A percentile compares a stretch with the other conserved stretches of the same genome.
Conservation (phyloP, 2,797 vertebrate genomes). For the Semaprochilodus insignis region DNA sequence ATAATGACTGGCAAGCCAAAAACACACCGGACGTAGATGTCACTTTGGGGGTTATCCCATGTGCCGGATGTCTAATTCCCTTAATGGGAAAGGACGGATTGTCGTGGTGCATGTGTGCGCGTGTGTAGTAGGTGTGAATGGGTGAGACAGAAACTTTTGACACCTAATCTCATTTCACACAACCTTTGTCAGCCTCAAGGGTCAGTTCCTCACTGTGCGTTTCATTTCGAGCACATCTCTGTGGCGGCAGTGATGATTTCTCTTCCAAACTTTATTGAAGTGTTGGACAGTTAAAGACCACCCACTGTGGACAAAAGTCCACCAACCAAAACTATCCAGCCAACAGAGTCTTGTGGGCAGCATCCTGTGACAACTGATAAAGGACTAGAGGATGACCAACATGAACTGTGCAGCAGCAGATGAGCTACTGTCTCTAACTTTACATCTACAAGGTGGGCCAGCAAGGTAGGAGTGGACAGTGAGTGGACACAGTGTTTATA, state of each 20-base stretch:
- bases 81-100: conserved; percentile 34
- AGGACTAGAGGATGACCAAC: too few species aligned
- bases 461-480: too few species aligned
- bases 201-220: neutral
- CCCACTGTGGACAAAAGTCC: too few species aligned
- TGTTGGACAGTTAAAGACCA: too few species aligned
- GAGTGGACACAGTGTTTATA: too few species aligned
- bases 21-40: conserved; percentile 8
- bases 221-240: neutral
- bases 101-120: neutral
- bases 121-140: conserved; percentile 21
- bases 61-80: conserved; percentile 27
- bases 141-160: conserved; percentile 17
- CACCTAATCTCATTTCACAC: conserved; percentile 2
- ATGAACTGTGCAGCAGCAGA: too few species aligned
- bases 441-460: too few species aligned
- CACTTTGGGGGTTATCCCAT: conserved; percentile 32
- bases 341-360: too few species aligned
- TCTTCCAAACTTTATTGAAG: neutral
- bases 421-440: too few species aligned
- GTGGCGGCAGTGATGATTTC: neutral
- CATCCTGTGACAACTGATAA: too few species aligned
- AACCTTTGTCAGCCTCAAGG: neutral
- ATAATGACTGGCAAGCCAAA: conserved; percentile 27
- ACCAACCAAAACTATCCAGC: too few species aligned